Conservation (phyloP, 37 sponge, comb jelly and placozoan species). For the Spongilla lacustris region DNA sequence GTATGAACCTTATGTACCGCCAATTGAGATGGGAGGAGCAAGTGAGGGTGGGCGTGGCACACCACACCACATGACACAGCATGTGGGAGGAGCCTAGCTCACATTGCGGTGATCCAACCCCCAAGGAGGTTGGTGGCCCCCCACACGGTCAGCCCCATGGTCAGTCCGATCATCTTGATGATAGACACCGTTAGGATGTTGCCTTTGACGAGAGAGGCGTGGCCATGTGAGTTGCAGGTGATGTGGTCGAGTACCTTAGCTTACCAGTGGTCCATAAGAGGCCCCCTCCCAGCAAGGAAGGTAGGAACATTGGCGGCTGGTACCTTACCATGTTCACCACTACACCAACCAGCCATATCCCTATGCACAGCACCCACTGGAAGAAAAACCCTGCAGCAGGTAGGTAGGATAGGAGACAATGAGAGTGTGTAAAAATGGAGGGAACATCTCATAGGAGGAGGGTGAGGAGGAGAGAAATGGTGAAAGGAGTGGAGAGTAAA, state of each 20-base stretch:
- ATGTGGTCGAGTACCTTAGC: background rate
- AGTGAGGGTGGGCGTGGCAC: too few relatives aligned
- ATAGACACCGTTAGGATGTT: conserved; percentile 82
- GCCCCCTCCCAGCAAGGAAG: conserved; percentile 67
- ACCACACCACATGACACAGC: conserved; percentile 2
- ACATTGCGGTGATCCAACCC: conserved; percentile 81
- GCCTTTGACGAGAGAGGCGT: conserved; percentile 18
- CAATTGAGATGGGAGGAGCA: background rate
- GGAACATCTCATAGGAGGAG: too few relatives aligned
- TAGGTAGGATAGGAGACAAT: too few relatives aligned
- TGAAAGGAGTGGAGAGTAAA: too few relatives aligned
- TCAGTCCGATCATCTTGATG: conserved; percentile 81
- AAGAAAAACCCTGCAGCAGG: conserved; percentile 82
- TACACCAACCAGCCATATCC: conserved; percentile 82
- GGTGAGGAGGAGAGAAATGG: too few relatives aligned
- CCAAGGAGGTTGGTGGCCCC: conserved; percentile 71
- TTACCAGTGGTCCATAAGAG: conserved; percentile 80
- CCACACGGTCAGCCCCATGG: conserved; percentile 90
- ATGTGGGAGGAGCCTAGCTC: background rate
- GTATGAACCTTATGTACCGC: conserved; percentile 27
- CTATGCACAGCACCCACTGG: conserved; percentile 91
- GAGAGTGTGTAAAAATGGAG: too few relatives aligned
- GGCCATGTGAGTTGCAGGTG: background rate
- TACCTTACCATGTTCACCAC: conserved; percentile 64
- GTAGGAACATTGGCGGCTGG: conserved; percentile 72